Percentiles rank a stretch among this genome's conserved stretches.
These are phyloP conservation scores for Dryas iulia DNA, from an alignment of 1,140 invertebrate genomes.

Conservation along the genomic window DNA sequence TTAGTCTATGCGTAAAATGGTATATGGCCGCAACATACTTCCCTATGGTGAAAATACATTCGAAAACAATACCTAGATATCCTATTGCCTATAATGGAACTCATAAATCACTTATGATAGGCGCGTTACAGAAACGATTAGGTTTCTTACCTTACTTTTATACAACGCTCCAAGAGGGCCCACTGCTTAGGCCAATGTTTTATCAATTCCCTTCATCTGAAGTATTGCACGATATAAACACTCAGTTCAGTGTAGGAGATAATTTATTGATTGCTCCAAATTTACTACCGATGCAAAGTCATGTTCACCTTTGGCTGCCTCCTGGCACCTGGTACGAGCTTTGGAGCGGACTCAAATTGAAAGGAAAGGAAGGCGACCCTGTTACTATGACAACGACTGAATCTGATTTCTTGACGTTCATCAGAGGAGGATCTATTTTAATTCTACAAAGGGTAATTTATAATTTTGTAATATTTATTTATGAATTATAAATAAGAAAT, in stretches of 20 bases:
- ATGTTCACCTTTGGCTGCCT: constrained; percentile 57
- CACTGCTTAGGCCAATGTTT: constrained; percentile 69
- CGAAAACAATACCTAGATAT: constrained; percentile 46
- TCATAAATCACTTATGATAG: constrained; percentile 43
- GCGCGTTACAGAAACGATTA: constrained; percentile 47
- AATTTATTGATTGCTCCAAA: constrained; percentile 64
- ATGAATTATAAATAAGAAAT: no score
- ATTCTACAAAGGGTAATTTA: constrained; percentile 57
- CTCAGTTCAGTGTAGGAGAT: constrained; percentile 65
- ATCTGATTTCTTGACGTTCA: constrained; percentile 59
- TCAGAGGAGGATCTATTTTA: constrained; percentile 60
- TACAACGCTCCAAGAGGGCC: constrained; percentile 60
- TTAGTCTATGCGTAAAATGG: constrained; percentile 66
- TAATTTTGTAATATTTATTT: neutral
- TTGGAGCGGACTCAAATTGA: constrained; percentile 54
- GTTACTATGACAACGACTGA: constrained; percentile 61
- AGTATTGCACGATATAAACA: constrained; percentile 43
- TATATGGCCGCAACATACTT: constrained; percentile 66
- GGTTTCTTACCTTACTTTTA: constrained; percentile 63
- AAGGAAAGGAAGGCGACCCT: constrained; percentile 45
- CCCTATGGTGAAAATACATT: constrained; percentile 64
- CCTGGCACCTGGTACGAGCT: constrained; percentile 68
- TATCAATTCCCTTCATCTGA: constrained; percentile 59
- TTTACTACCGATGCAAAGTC: constrained; percentile 54
- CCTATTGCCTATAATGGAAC: constrained; percentile 55